Evolutionary conservation across 1,140 invertebrate species (phyloP).

Genomic region (Marisa cornuarietis): DNA sequence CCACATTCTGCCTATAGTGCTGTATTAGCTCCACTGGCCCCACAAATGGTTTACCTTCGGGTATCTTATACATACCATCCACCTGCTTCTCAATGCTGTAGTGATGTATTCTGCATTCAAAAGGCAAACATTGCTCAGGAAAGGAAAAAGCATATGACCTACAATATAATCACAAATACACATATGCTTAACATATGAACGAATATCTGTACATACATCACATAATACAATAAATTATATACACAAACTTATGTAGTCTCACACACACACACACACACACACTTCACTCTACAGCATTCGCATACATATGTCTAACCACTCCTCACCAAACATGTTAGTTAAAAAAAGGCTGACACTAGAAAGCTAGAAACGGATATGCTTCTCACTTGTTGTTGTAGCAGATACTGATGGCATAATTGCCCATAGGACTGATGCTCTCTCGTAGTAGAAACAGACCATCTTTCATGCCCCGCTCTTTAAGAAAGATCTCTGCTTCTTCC

Average conservation of each 20-base stretch:
- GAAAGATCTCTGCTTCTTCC: conserved; percentile 66
- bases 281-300: neutral
- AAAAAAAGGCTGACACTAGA: neutral
- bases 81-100: conserved; percentile 63
- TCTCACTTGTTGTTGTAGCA: conserved; percentile 63
- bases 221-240: neutral
- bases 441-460: conserved; percentile 68
- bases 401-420: conserved; percentile 63
- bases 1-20: conserved; percentile 53
- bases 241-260: neutral
- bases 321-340: neutral
- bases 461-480: conserved; percentile 57
- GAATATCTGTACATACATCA: neutral
- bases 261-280: too few relatives aligned
- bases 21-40: conserved; percentile 63
- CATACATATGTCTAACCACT: too few relatives aligned
- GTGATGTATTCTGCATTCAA: conserved; percentile 58
- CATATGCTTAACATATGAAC: neutral
- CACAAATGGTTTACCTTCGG: conserved; percentile 55
- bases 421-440: conserved; percentile 62
- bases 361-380: neutral
- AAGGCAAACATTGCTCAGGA: too few relatives aligned
- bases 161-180: neutral
- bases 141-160: neutral
- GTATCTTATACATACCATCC: conserved; percentile 62